Conservation (phyloP, 2,113 vertebrate species). For the Chamaetylas fuelleborni region DNA sequence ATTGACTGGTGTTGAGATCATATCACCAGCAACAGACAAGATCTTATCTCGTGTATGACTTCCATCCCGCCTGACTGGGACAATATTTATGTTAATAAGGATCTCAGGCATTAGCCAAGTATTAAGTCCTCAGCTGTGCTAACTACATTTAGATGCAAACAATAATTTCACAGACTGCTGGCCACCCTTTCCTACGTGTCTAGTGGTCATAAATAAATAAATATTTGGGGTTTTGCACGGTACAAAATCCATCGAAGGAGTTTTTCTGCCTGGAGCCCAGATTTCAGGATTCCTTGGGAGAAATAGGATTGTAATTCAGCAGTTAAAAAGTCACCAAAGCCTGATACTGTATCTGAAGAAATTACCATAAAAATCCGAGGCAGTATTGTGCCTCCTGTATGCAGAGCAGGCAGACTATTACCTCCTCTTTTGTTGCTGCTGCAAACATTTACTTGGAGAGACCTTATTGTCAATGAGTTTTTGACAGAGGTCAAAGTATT, state of each 20-base stretch:
- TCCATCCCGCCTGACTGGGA: conserved; percentile 15
- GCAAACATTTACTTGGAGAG: conserved; percentile 58
- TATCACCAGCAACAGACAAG: conserved; percentile 54
- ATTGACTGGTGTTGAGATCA: conserved; percentile 63
- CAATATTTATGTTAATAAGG: conserved; percentile 62
- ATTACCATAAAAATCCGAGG: conserved; percentile 56
- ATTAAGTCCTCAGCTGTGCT: conserved; percentile 63
- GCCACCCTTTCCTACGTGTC: background rate
- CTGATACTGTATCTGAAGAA: conserved; percentile 25
- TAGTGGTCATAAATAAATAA: background rate
- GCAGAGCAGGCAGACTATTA: conserved; percentile 51
- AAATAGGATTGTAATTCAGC: conserved; percentile 16
- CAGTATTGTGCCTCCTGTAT: conserved; percentile 32
- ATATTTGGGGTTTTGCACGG: background rate
- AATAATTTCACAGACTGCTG: conserved; percentile 50
- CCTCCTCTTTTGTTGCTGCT: conserved; percentile 55
- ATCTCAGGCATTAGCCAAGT: conserved; percentile 20
- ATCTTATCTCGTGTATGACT: conserved; percentile 54
- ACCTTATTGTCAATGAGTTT: conserved; percentile 59
- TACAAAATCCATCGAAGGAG: background rate
- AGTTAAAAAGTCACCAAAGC: background rate
- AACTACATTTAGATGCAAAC: conserved; percentile 40
- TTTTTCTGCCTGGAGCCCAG: background rate
- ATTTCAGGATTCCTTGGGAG: background rate
- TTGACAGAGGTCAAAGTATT: conserved; percentile 64